Percentiles rank a stretch among this genome's conserved stretches.
Evolutionary conservation across 1,140 invertebrate species (phyloP).

Genomic region (Trachymyrmex cornetzi): DNA sequence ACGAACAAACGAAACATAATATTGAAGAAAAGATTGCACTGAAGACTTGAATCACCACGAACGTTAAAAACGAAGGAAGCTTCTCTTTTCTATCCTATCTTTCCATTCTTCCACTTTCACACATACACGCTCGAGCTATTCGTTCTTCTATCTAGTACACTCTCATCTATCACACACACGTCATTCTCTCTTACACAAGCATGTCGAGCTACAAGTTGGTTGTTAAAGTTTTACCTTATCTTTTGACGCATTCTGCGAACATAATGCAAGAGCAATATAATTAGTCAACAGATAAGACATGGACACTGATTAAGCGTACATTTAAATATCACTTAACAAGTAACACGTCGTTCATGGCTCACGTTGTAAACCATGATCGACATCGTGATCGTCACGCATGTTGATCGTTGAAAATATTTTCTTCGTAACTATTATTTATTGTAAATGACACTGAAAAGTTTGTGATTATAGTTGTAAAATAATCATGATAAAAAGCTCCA

Average conservation of each 20-base stretch:
- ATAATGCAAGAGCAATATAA: constrained; percentile 84
- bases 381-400: constrained; percentile 16
- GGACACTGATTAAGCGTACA: constrained; percentile 77
- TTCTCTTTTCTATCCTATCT: constrained; percentile 49
- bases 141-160: constrained; percentile 15
- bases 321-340: constrained; percentile 71
- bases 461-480: too few relatives aligned
- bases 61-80: constrained; percentile 64
- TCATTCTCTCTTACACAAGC: constrained; percentile 62
- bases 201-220: constrained; percentile 75
- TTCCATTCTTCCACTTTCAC: constrained; percentile 36
- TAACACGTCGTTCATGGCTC: constrained; percentile 57
- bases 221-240: constrained; percentile 85
- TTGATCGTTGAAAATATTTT: constrained; percentile 31
- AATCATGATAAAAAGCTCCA: too few relatives aligned
- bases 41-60: neutral
- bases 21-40: constrained; percentile 18
- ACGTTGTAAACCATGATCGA: constrained; percentile 56
- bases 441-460: neutral
- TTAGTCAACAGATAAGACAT: constrained; percentile 80
- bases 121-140: constrained; percentile 44
- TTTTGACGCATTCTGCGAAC: constrained; percentile 85
- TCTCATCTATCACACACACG: constrained; percentile 63
- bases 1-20: constrained; percentile 21
- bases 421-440: neutral